Percentiles rank a stretch among this genome's conserved stretches.
Conservation (phyloP, 2,113 vertebrate genomes). For the Paraplagusia blochii region DNA sequence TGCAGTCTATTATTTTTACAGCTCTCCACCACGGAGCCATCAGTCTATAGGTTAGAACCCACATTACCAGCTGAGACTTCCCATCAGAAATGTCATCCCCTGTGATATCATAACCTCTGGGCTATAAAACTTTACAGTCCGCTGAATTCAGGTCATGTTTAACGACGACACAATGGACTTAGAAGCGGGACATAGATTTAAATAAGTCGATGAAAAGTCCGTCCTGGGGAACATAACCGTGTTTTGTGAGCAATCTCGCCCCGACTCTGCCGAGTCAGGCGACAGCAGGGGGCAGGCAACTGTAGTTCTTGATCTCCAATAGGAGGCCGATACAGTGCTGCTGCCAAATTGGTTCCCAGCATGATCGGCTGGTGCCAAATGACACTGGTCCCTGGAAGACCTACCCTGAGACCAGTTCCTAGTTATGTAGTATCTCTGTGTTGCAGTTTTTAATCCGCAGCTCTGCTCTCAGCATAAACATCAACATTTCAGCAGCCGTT, state of each 20-base stretch:
- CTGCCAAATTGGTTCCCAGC: slow-evolving; percentile 32
- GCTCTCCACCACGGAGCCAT: slow-evolving; percentile 20
- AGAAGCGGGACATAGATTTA: slow-evolving; percentile 12
- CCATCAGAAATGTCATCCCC: slow-evolving; percentile 33
- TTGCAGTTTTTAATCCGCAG: background rate
- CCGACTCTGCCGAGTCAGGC: slow-evolving; percentile 10
- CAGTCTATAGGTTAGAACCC: slow-evolving; percentile 28
- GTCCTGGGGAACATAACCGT: background rate
- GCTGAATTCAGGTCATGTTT: slow-evolving; percentile 27
- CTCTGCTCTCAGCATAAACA: slow-evolving; percentile 3
- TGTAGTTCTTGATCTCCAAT: slow-evolving; percentile 25
- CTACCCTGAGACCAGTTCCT: slow-evolving; percentile 6
- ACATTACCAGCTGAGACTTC: slow-evolving; percentile 38
- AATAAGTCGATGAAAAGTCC: slow-evolving; percentile 25
- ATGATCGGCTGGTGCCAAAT: slow-evolving; percentile 26
- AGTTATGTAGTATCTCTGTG: slow-evolving; percentile 1
- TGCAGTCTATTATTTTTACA: slow-evolving; percentile 40
- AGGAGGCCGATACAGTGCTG: background rate
- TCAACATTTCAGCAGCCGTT: too few species aligned
- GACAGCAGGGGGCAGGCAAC: slow-evolving; percentile 22
- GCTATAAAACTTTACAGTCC: slow-evolving; percentile 51
- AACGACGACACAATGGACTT: slow-evolving; percentile 22
- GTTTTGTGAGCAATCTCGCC: slow-evolving; percentile 24
- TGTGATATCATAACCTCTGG: slow-evolving; percentile 21
- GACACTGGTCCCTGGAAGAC: slow-evolving; percentile 23